Conservation (phyloP, 2,888 invertebrate species). For the Pyrgus malvae region DNA sequence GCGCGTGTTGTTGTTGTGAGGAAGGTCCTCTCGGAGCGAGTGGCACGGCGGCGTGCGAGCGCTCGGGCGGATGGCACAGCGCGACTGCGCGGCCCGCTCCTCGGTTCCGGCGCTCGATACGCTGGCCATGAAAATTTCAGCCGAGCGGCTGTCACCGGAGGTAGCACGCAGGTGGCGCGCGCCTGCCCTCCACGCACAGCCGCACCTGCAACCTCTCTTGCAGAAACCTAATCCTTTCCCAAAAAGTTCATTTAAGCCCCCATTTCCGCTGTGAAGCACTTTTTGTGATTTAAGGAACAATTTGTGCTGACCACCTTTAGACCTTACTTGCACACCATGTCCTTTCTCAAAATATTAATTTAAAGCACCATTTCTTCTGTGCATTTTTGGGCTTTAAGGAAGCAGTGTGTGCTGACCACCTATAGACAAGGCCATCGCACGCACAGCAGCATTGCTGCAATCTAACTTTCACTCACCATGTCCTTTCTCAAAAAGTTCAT, state of each 20-base stretch:
- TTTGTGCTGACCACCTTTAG: too few species aligned
- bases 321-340: too few species aligned
- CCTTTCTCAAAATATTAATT: too few species aligned
- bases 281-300: too few species aligned
- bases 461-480: neutral
- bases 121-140: conserved; percentile 80
- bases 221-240: too few species aligned
- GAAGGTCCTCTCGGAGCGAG: conserved; percentile 47
- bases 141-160: conserved; percentile 74
- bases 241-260: too few species aligned
- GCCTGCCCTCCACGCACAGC: conserved; percentile 35
- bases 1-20: conserved; percentile 53
- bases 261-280: too few species aligned
- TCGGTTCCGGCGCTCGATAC: conserved; percentile 71
- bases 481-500: neutral
- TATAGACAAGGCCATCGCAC: too few species aligned
- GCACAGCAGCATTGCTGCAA: too few species aligned
- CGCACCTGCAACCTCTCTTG: neutral
- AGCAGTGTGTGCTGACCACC: too few species aligned
- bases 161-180: conserved; percentile 61
- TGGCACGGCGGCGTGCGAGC: conserved; percentile 46
- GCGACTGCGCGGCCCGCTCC: conserved; percentile 67
- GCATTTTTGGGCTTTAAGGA: too few species aligned
- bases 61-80: conserved; percentile 54
- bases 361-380: too few species aligned